These are phyloP conservation scores for Plotosus lineatus DNA, from an alignment of 2,113 vertebrate genomes.

Conservation along the genomic window DNA sequence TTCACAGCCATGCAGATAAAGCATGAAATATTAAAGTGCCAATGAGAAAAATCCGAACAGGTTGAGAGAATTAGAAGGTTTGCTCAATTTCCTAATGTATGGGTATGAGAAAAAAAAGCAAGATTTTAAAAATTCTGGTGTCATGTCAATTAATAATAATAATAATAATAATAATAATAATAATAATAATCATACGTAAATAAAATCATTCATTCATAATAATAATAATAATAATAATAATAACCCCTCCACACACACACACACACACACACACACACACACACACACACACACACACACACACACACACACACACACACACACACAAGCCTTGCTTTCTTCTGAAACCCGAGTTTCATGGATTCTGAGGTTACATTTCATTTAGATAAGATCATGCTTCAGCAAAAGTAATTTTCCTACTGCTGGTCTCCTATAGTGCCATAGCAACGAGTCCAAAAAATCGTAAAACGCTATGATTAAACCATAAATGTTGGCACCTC, in stretches of 20 bases:
- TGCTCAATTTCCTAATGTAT: no score
- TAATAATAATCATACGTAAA: no score
- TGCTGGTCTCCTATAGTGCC: not conserved
- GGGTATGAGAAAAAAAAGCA: not conserved
- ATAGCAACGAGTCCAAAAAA: not conserved
- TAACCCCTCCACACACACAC: no score
- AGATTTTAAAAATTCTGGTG: not conserved
- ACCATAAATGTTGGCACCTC: not conserved
- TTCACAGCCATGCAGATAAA: not conserved
- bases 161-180: no score
- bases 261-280: no score
- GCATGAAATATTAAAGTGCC: conserved; percentile 8
- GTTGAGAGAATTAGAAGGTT: not conserved
- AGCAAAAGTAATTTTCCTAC: not conserved
- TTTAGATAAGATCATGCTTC: not conserved
- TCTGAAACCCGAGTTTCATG: not conserved
- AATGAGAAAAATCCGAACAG: not conserved
- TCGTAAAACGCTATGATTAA: not conserved
- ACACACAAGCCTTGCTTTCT: not conserved
- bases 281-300: no score
- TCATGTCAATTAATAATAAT: not conserved
- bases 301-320: no score
- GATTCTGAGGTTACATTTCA: not conserved
- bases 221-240: no score
- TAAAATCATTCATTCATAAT: no score